phyloP scores from a whole-genome alignment of 2,113 vertebrate genomes.

The Cyprinodon brontotheroides region DNA sequence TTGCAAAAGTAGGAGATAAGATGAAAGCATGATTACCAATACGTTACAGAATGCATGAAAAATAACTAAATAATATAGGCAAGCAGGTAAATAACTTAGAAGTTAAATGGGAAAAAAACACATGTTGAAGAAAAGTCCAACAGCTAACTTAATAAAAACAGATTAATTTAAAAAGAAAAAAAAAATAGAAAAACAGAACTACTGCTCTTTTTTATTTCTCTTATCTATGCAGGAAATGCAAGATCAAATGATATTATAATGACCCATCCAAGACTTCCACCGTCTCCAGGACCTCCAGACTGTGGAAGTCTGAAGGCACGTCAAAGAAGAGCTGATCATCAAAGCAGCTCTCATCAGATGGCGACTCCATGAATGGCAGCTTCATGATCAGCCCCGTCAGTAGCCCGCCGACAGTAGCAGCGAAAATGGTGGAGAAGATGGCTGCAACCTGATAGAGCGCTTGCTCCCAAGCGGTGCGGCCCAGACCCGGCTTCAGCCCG shows the following conservation, averaged over 20 bases:
- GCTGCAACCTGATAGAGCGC: slow-evolving; percentile 73
- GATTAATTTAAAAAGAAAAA: too few species aligned
- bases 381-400: slow-evolving; percentile 70
- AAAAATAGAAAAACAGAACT: too few species aligned
- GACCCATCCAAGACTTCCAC: too few species aligned
- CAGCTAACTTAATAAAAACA: too few species aligned
- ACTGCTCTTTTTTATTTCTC: background rate
- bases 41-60: too few species aligned
- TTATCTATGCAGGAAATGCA: background rate
- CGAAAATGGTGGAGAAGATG: slow-evolving; percentile 55
- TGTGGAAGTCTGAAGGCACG: slow-evolving; percentile 61
- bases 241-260: too few species aligned
- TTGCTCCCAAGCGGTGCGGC: slow-evolving; percentile 45
- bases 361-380: slow-evolving; percentile 73
- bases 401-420: slow-evolving; percentile 62
- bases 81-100: too few species aligned
- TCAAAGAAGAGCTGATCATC: slow-evolving; percentile 79
- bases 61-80: too few species aligned
- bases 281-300: background rate
- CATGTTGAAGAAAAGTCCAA: too few species aligned
- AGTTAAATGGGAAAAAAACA: too few species aligned
- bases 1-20: background rate
- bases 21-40: too few species aligned
- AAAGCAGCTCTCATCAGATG: slow-evolving; percentile 71
- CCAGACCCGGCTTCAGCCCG: slow-evolving; percentile 63